Evolutionary conservation across 2,888 invertebrate genomes (phyloP).

Genomic region (Clivina fossor): DNA sequence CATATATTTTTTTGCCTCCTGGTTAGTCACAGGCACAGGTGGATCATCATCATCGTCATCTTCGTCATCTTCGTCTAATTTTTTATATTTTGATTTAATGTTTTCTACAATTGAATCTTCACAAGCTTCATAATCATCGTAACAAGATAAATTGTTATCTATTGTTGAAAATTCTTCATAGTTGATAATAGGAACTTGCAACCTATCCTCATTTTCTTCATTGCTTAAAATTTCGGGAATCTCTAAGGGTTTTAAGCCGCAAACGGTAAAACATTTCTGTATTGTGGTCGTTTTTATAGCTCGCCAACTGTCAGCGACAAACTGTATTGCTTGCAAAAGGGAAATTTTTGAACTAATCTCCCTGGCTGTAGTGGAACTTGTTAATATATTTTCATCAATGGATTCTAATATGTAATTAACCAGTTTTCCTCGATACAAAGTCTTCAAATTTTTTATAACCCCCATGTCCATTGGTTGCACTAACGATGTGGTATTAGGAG

Average conservation of each 20-base stretch:
- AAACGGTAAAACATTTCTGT: constrained; percentile 34
- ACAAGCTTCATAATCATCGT: constrained; percentile 29
- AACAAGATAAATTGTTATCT: constrained; percentile 33
- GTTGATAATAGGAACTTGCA: constrained; percentile 21
- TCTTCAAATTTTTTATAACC: constrained; percentile 35
- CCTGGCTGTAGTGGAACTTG: constrained; percentile 23
- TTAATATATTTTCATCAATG: constrained; percentile 30
- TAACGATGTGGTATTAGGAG: constrained; percentile 34
- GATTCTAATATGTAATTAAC: constrained; percentile 36
- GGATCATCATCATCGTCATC: constrained; percentile 31
- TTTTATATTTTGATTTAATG: too few species aligned
- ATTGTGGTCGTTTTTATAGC: constrained; percentile 29
- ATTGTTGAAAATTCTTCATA: constrained; percentile 32
- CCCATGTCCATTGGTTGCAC: constrained; percentile 30
- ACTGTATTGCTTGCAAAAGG: constrained; percentile 28
- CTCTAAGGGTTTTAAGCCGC: constrained; percentile 30
- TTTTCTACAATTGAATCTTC: constrained; percentile 33
- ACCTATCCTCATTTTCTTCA: constrained; percentile 21
- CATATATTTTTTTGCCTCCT: too few species aligned
- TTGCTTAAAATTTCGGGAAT: constrained; percentile 17
- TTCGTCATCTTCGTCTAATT: too few species aligned
- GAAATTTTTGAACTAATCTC: constrained; percentile 25
- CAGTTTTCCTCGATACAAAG: constrained; percentile 34
- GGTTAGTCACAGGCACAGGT: too few species aligned
- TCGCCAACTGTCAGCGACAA: constrained; percentile 37